Conservation (phyloP, 2,797 vertebrate genomes). For the Sphaeramia orbicularis region DNA sequence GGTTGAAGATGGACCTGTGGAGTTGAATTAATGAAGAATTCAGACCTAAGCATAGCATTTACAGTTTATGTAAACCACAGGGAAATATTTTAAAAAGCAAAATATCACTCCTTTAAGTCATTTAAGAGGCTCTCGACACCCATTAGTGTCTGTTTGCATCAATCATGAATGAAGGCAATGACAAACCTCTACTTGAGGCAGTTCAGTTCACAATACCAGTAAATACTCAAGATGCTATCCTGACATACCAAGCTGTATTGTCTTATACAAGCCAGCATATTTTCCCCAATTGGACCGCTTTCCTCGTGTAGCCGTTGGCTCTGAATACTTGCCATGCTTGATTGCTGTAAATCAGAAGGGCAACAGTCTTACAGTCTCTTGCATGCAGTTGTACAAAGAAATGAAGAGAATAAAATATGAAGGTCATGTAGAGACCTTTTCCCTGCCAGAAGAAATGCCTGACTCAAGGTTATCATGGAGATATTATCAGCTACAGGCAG, state of each 20-base stretch:
- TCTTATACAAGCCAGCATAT: constrained; percentile 18
- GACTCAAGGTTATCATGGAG: constrained; percentile 39
- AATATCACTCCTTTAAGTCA: neutral
- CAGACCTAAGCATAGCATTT: too few relatives aligned
- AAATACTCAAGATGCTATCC: constrained; percentile 25
- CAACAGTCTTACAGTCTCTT: constrained; percentile 35
- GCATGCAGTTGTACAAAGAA: constrained; percentile 21
- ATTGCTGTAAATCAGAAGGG: constrained; percentile 55
- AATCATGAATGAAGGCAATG: constrained; percentile 8
- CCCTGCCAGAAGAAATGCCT: constrained; percentile 17
- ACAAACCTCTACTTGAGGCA: constrained; percentile 8
- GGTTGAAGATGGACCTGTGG: too few relatives aligned
- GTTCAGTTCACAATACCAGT: constrained; percentile 10
- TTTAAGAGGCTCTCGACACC: neutral
- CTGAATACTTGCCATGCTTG: constrained; percentile 35
- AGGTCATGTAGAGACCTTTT: constrained; percentile 30
- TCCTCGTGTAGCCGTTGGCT: constrained; percentile 50
- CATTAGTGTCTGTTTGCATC: constrained; percentile 2
- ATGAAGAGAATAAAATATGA: constrained; percentile 25
- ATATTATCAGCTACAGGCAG: constrained; percentile 43
- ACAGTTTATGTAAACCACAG: too few relatives aligned
- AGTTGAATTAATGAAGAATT: too few relatives aligned
- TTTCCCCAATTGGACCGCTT: constrained; percentile 48
- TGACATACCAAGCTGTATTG: constrained; percentile 32
- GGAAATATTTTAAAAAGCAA: too few relatives aligned